Evolutionary conservation across 1,140 invertebrate genomes (phyloP).

Genomic region (Conus betulinus): DNA sequence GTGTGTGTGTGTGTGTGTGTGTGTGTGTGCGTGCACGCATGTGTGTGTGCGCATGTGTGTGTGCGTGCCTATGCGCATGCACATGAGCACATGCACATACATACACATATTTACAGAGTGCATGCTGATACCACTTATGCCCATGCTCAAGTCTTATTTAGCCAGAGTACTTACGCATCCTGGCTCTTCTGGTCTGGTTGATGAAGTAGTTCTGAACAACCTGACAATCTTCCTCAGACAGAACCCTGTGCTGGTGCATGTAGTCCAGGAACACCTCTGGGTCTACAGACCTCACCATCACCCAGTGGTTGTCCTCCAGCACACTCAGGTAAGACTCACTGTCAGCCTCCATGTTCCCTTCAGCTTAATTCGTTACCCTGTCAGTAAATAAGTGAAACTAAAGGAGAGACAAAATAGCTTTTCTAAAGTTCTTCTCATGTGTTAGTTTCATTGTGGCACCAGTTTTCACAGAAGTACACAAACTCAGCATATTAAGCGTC

Average conservation of each 20-base stretch:
- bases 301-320: constrained; percentile 31
- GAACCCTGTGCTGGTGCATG: not conserved
- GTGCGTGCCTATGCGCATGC: not conserved
- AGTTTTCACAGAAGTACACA: too few relatives aligned
- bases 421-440: not conserved
- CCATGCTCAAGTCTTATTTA: too few relatives aligned
- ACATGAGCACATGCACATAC: not conserved
- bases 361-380: not conserved
- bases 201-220: constrained; percentile 9
- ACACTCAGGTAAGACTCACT: not conserved
- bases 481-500: too few relatives aligned
- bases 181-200: constrained; percentile 27
- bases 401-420: not conserved
- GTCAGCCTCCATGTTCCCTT: not conserved
- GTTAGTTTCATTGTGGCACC: not conserved
- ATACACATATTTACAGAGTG: not conserved
- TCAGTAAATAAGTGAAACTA: not conserved
- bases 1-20: too few relatives aligned
- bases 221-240: constrained; percentile 27
- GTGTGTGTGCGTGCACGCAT: too few relatives aligned
- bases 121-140: too few relatives aligned
- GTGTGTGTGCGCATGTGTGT: too few relatives aligned
- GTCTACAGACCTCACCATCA: constrained; percentile 23
- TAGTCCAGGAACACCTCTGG: constrained; percentile 35
- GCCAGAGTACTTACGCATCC: constrained; percentile 20